These are phyloP conservation scores for Bos javanicus DNA, from an alignment of 2,113 vertebrate genomes.

Conservation along the genomic window DNA sequence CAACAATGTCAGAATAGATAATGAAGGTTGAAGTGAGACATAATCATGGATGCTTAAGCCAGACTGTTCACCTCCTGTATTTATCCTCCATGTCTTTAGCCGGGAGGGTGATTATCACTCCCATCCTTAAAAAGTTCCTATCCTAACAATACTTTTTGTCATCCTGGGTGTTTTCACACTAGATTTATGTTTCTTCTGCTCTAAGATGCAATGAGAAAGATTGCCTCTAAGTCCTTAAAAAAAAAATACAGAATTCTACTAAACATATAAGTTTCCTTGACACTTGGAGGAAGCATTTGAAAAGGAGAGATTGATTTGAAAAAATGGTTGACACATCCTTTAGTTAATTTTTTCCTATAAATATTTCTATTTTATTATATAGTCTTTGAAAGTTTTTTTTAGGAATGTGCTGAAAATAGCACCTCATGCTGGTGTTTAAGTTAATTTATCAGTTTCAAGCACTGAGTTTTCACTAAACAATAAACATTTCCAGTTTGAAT, in stretches of 20 bases:
- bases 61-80: neutral
- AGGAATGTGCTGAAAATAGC: neutral
- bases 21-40: neutral
- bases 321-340: neutral
- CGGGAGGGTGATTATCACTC: neutral
- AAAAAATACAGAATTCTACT: neutral
- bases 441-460: slow-evolving; percentile 5
- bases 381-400: neutral
- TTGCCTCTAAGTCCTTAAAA: neutral
- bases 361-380: neutral
- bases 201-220: neutral
- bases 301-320: neutral
- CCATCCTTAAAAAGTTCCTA: neutral
- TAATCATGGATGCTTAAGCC: neutral
- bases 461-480: neutral
- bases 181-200: neutral
- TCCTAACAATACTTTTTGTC: neutral
- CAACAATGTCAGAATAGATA: neutral
- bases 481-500: slow-evolving; percentile 24
- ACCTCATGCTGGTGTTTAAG: neutral
- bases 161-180: neutral
- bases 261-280: neutral
- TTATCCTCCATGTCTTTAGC: neutral
- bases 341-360: neutral
- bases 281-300: neutral